Evolutionary conservation across 2,888 invertebrate genomes (phyloP).

Genomic region (Diplazon laetatorius): DNA sequence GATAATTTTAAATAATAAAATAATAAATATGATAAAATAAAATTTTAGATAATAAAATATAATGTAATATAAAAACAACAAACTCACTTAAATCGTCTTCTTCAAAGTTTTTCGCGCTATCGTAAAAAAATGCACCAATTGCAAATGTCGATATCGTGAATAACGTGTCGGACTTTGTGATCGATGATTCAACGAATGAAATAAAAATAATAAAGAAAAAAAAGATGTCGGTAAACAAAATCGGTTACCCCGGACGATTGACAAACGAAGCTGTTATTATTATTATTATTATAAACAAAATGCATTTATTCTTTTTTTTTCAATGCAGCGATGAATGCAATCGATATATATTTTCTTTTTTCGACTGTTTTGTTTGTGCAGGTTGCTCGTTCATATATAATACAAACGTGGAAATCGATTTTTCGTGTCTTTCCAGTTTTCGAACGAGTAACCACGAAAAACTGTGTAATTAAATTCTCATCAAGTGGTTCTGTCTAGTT

Average conservation of each 20-base stretch:
- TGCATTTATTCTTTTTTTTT: constrained; percentile 17
- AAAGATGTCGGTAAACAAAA: constrained; percentile 41
- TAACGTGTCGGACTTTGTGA: constrained; percentile 50
- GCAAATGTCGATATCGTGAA: constrained; percentile 23
- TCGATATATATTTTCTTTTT: not conserved
- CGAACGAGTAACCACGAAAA: no score
- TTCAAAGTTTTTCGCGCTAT: constrained; percentile 17
- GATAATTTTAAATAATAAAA: no score
- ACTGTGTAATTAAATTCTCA: no score
- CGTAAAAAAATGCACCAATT: constrained; percentile 2
- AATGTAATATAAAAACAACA: no score
- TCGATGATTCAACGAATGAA: constrained; percentile 57
- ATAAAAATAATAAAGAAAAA: constrained; percentile 49
- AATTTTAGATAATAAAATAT: no score
- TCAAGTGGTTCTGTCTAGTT: no score
- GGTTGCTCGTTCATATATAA: not conserved
- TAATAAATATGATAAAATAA: no score
- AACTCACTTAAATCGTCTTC: no score
- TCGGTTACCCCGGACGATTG: constrained; percentile 61
- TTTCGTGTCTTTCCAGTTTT: no score
- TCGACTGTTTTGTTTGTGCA: not conserved
- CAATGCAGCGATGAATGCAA: constrained; percentile 11
- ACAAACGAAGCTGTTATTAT: constrained; percentile 41
- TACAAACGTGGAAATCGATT: no score
- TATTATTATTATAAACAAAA: no score